Evolutionary conservation across 2,797 vertebrate species (phyloP).

Genomic region (Tolypeutes matacus): DNA sequence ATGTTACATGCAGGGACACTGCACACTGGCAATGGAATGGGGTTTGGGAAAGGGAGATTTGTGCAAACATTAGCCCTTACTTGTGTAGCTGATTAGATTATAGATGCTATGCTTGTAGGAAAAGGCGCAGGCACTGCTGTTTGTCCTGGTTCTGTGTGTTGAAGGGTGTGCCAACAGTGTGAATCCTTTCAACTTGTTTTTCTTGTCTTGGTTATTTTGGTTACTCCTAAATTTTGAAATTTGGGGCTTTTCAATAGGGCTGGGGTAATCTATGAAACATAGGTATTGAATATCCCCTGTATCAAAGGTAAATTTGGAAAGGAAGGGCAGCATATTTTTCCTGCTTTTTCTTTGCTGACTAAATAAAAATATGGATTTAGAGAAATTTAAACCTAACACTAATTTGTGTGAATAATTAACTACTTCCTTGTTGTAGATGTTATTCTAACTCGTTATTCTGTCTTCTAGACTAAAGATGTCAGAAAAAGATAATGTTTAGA

Average conservation of each 20-base stretch:
- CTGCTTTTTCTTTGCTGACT: background rate
- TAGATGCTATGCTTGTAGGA: background rate
- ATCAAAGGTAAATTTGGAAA: background rate
- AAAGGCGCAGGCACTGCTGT: background rate
- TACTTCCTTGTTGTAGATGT: background rate
- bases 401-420: constrained; percentile 9
- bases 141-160: background rate
- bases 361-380: background rate
- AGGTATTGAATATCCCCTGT: background rate
- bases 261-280: background rate
- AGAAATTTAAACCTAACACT: constrained; percentile 15
- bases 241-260: background rate
- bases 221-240: background rate
- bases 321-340: background rate
- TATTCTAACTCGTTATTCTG: background rate
- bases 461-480: background rate
- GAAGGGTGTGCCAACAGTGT: background rate
- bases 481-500: background rate
- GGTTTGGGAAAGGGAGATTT: background rate
- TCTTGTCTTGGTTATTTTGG: background rate
- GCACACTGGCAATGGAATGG: background rate
- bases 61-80: background rate
- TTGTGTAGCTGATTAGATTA: background rate
- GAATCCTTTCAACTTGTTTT: background rate
- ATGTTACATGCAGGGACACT: background rate